Evolutionary conservation across 2,888 invertebrate genomes (phyloP), one percentile per base, ranked within the genome.

Genomic region (Sarcophaga rosellei): DNA sequence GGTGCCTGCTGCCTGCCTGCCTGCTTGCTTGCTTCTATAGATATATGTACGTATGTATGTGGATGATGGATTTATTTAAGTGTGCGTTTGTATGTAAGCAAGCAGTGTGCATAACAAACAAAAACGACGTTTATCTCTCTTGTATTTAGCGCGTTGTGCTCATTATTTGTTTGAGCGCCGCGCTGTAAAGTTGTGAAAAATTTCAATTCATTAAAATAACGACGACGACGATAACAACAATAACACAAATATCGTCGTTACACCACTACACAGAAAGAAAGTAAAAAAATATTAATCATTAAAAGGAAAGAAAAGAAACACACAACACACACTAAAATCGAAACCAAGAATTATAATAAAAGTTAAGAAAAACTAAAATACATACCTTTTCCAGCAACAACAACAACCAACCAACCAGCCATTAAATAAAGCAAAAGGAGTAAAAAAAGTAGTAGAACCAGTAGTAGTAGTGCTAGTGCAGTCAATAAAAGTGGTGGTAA

Each of bases 131-230:
- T 84, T 84, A 87, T 85, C 84, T 85, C 85, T 87, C 85, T 85
- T 87, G 84, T 85, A 82, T 79, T 81, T 63, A 85, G 82, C 85
- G 85, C 85, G 85, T 78, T 86, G 84, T 90, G 91, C 92, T 92
- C 92, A 92, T 92, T 92, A 91, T 92, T 91, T 91, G 90, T 91
- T 91, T 91, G 92, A 92, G 92, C 91, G 92, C 91, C 91, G 92
- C 91, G 92, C 91, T 91, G 92, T 92, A 91, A 92, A 92, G 92
- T 92, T 92, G 92, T 92, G 91, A 91, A 91, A 90, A 90, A 72
- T 81, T 91, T 86, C 72, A 86, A 84, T 86, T 86, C 86, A 84
- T 86, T 86, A 86, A 86, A 86, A 84, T 73, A 85, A 84, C 74
- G 81, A 84, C 69, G 65, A 76, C 80, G 72, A 78, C 65, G 77